A percentile compares a stretch with the other conserved stretches of the same genome.
Conservation (phyloP, 1,140 invertebrate species). For the Lepidotrigona ventralis region DNA sequence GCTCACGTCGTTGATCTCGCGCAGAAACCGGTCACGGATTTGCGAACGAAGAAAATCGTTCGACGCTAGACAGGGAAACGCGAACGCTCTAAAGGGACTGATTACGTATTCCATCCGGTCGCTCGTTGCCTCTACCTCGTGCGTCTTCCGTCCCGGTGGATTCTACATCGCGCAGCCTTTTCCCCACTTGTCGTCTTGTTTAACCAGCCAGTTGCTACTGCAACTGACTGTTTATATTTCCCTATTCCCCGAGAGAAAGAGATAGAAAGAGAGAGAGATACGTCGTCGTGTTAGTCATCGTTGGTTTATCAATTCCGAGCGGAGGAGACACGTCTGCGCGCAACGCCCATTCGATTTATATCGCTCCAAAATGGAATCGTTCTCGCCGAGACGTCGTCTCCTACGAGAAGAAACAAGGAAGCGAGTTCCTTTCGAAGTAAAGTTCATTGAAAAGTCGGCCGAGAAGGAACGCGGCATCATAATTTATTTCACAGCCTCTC, state of each 20-base stretch:
- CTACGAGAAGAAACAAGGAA: not conserved
- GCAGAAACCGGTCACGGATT: slow-evolving; percentile 48
- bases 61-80: slow-evolving; percentile 21
- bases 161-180: not conserved
- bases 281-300: not conserved
- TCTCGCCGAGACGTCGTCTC: too few species aligned
- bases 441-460: not conserved
- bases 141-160: slow-evolving; percentile 11
- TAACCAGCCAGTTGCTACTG: not conserved
- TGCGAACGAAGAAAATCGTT: slow-evolving; percentile 55
- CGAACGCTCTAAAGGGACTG: slow-evolving; percentile 36
- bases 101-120: slow-evolving; percentile 61
- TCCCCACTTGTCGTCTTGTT: not conserved
- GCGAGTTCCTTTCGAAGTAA: not conserved
- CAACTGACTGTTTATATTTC: not conserved
- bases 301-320: too few species aligned
- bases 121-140: slow-evolving; percentile 32
- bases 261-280: not conserved
- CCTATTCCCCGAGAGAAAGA: too few species aligned
- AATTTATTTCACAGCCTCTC: slow-evolving; percentile 18
- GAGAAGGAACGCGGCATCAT: not conserved
- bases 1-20: slow-evolving; percentile 51
- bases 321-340: too few species aligned
- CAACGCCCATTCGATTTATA: not conserved
- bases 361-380: not conserved